Conservation (phyloP, 1,140 invertebrate species). For the Drosophila nebulosa region DNA sequence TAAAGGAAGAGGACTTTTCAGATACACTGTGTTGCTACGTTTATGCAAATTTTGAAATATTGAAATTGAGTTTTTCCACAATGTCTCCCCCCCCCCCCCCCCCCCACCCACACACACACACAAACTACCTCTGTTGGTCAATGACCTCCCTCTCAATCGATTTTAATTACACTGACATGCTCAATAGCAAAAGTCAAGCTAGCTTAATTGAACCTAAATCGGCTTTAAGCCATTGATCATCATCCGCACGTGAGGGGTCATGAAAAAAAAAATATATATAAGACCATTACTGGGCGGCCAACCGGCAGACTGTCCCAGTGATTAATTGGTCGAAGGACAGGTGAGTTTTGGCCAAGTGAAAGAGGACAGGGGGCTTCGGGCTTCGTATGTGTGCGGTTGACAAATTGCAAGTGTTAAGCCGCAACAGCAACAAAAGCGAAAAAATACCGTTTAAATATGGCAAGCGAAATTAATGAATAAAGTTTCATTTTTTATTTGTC, state of each 20-base stretch:
- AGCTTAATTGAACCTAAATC: constrained; percentile 24
- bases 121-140: constrained; percentile 12
- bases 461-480: constrained; percentile 78
- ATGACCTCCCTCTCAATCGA: constrained; percentile 42
- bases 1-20: not conserved
- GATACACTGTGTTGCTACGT: not conserved
- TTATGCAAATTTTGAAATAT: constrained; percentile 16
- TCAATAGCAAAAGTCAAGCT: constrained; percentile 51
- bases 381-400: constrained; percentile 40
- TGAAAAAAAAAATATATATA: not conserved
- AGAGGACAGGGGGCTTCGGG: not conserved
- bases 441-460: constrained; percentile 52
- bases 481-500: constrained; percentile 45
- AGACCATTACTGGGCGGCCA: not conserved
- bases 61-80: not conserved
- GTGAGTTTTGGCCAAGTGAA: not conserved
- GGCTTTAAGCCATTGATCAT: constrained; percentile 9
- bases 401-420: constrained; percentile 77
- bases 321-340: constrained; percentile 34
- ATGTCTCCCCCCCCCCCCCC: not conserved
- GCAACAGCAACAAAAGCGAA: constrained; percentile 34
- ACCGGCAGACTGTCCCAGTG: constrained; percentile 20
- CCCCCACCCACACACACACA: no score
- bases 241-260: not conserved
- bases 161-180: constrained; percentile 51